phyloP scores from a whole-genome alignment of 2,113 vertebrate genomes.

The Coptodon bakossiorum region DNA sequence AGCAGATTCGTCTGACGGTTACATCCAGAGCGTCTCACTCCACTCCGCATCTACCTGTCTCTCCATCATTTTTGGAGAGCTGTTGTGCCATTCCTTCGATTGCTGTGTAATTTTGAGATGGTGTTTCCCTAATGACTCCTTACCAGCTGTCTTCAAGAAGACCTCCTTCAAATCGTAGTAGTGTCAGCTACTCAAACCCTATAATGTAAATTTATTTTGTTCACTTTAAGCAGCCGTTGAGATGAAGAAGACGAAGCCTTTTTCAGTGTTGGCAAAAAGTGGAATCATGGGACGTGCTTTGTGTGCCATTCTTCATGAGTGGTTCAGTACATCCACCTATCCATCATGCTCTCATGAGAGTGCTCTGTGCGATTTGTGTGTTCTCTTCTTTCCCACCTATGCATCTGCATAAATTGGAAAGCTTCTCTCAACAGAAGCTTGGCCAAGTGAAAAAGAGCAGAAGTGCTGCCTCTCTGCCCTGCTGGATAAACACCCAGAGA shows the following conservation, averaged over 20 bases:
- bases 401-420: neutral
- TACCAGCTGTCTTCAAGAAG: neutral
- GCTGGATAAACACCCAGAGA: constrained; percentile 21
- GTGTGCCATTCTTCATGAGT: constrained; percentile 3
- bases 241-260: neutral
- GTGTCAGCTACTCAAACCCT: neutral
- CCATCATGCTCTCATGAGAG: constrained; percentile 2
- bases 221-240: neutral
- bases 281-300: neutral
- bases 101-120: neutral
- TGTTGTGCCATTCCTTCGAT: neutral
- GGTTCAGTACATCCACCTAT: neutral
- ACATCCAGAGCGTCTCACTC: neutral
- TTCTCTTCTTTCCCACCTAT: neutral
- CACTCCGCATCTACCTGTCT: neutral
- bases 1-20: neutral
- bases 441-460: neutral
- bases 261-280: neutral
- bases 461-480: neutral
- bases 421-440: neutral
- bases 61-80: neutral
- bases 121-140: neutral
- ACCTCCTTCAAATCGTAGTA: neutral
- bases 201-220: neutral
- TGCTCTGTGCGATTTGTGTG: neutral